Evolutionary conservation across 2,888 invertebrate species (phyloP).

Genomic region (Pemphredon lugubris): DNA sequence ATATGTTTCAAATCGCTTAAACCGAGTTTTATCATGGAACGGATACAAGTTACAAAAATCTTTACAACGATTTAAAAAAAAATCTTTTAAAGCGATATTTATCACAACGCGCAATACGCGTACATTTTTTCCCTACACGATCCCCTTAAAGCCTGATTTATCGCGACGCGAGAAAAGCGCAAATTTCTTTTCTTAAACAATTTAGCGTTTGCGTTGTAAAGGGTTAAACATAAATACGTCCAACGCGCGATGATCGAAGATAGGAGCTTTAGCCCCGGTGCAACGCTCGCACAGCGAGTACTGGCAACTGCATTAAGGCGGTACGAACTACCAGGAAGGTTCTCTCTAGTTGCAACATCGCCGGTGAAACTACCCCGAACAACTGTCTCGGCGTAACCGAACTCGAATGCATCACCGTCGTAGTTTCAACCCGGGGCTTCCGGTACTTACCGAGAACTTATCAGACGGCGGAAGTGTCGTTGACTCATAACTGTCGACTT

Average conservation of each 20-base stretch:
- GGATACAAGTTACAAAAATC: too few relatives aligned
- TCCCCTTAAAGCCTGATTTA: too few relatives aligned
- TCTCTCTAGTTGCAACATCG: slow-evolving; percentile 34
- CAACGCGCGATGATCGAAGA: slow-evolving; percentile 9
- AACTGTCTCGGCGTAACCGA: slow-evolving; percentile 57
- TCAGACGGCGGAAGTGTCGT: slow-evolving; percentile 56
- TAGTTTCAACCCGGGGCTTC: slow-evolving; percentile 44
- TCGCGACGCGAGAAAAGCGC: too few relatives aligned
- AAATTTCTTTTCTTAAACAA: too few relatives aligned
- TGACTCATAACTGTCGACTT: slow-evolving; percentile 61
- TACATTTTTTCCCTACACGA: too few relatives aligned
- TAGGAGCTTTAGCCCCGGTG: slow-evolving; percentile 22
- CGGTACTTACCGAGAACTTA: slow-evolving; percentile 60
- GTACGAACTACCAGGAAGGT: slow-evolving; percentile 38
- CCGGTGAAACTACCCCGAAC: slow-evolving; percentile 55
- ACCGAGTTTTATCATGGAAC: too few relatives aligned
- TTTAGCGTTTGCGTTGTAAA: too few relatives aligned
- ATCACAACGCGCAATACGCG: too few relatives aligned
- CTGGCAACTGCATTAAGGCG: slow-evolving; percentile 46
- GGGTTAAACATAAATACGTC: too few relatives aligned
- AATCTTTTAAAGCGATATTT: too few relatives aligned
- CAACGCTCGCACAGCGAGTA: slow-evolving; percentile 6
- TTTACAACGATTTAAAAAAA: too few relatives aligned
- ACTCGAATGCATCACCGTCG: slow-evolving; percentile 60
- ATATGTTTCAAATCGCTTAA: too few relatives aligned